Conservation (phyloP, 2,797 vertebrate genomes). For the Clarias laeviceps region DNA sequence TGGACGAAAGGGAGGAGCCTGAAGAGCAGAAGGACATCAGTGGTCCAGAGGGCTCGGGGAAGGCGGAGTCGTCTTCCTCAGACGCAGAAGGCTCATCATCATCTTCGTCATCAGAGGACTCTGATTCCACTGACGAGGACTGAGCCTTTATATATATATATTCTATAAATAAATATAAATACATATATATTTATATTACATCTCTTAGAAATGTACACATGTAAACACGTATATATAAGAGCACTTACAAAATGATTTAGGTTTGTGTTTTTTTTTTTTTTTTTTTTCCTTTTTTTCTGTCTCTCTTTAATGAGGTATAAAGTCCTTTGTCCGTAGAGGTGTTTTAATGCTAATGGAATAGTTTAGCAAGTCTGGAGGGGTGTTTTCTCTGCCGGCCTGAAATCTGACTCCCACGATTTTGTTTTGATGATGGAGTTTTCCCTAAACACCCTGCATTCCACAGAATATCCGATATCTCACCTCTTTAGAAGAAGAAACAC, state of each 20-base stretch:
- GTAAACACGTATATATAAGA: slow-evolving; percentile 77
- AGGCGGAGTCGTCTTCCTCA: slow-evolving; percentile 90
- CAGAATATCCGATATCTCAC: slow-evolving; percentile 9
- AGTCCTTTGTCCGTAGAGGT: slow-evolving; percentile 17
- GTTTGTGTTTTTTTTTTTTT: slow-evolving; percentile 65
- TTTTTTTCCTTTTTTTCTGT: slow-evolving; percentile 57
- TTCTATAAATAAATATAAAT: slow-evolving; percentile 77
- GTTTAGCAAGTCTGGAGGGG: neutral
- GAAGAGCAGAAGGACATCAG: slow-evolving; percentile 90
- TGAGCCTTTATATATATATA: slow-evolving; percentile 72
- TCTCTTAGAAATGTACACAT: slow-evolving; percentile 73
- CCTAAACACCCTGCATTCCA: slow-evolving; percentile 34
- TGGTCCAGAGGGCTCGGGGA: slow-evolving; percentile 93
- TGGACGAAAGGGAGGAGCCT: slow-evolving; percentile 81
- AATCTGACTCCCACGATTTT: slow-evolving; percentile 3
- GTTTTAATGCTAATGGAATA: slow-evolving; percentile 4
- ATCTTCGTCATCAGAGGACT: slow-evolving; percentile 84
- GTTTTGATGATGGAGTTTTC: slow-evolving; percentile 30
- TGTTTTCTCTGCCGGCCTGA: neutral
- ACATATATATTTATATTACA: slow-evolving; percentile 83
- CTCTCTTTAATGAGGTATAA: neutral
- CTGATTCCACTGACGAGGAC: slow-evolving; percentile 95
- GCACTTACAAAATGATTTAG: slow-evolving; percentile 79
- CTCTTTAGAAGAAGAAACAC: neutral
- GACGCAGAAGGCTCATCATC: slow-evolving; percentile 88